Percentiles rank a stretch among this genome's conserved stretches.
phyloP scores from a whole-genome alignment of 2,113 vertebrate genomes.

The Cheirogaleus medius region DNA sequence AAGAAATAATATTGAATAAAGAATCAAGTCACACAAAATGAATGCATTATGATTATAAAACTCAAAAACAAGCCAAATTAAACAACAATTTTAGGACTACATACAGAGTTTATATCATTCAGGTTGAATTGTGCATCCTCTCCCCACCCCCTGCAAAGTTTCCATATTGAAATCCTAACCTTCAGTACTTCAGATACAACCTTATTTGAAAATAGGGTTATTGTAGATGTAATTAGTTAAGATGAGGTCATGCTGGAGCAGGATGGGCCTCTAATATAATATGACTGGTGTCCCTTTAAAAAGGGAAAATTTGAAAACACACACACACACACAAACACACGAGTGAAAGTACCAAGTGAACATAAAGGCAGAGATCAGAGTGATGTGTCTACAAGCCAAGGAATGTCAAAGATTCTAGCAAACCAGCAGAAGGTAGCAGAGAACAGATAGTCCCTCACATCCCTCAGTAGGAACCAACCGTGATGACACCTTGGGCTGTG shows the following conservation, averaged over 20 bases:
- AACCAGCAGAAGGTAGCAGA: background rate
- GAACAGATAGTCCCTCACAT: background rate
- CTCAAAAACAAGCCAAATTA: background rate
- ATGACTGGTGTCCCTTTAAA: background rate
- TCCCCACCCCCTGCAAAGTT: background rate
- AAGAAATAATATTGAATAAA: background rate
- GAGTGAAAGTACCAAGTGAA: background rate
- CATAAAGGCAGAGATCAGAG: background rate
- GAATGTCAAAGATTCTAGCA: background rate
- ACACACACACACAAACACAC: background rate
- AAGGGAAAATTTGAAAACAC: background rate
- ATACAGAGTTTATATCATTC: background rate
- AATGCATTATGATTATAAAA: background rate
- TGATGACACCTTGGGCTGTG: background rate
- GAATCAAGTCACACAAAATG: background rate
- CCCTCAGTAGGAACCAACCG: background rate
- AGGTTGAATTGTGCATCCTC: background rate
- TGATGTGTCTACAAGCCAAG: background rate
- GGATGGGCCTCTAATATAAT: background rate
- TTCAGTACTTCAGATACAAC: background rate
- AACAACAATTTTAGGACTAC: background rate
- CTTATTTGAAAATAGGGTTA: background rate
- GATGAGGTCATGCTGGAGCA: background rate
- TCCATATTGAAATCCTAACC: background rate
- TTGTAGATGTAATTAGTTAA: background rate